Evolutionary conservation across 2,888 invertebrate species (phyloP), one percentile per base, ranked within the genome.

Genomic region (Lysandra coridon): DNA sequence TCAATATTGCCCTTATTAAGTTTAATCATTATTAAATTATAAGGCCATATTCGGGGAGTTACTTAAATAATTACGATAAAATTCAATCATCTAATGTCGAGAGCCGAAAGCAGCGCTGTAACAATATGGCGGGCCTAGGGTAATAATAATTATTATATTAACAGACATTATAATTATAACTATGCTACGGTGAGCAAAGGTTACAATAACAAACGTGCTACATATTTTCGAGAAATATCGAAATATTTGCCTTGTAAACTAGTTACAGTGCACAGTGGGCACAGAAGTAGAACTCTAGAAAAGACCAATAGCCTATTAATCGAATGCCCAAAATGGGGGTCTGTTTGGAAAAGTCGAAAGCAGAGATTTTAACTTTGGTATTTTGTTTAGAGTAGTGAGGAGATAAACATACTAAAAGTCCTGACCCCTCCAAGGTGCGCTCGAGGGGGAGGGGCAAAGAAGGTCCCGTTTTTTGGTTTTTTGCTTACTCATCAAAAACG

Each of bases 241-340:
- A 74, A 79, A 79, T 79, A 74, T 69, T 79, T 30, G 75, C 49
- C 57, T 17, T 33, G 76, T 76, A 76, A 79, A 73, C 62, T 78
- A 73, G 75, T 78, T 12, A 57, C 23, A 62, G 60, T 60, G 53
- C n/a, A 0, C 62, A 23, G 37, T 37, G 37, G 3, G 3, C 64
- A 64, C 12, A 30, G 64, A 64, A 64, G 30, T 64, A 23, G 30
- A 10, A 3, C 23, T 64, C 64, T 64, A 30, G 64, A 64, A 30
- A 64, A 64, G 3, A 30, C 64, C 4, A 23, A 23, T 23, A 23
- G 23, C 23, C 23, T 23, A 23, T 23, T 23, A 23, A 23, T 23
- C 23, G 23, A 23, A 23, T 23, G 23, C 23, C 23, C 23, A 23
- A 23, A 23, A 23, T 23, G 23, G 23, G 23, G 23, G 23, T 23